Conservation (phyloP, 2,113 vertebrate species). For the Sus scrofa region DNA sequence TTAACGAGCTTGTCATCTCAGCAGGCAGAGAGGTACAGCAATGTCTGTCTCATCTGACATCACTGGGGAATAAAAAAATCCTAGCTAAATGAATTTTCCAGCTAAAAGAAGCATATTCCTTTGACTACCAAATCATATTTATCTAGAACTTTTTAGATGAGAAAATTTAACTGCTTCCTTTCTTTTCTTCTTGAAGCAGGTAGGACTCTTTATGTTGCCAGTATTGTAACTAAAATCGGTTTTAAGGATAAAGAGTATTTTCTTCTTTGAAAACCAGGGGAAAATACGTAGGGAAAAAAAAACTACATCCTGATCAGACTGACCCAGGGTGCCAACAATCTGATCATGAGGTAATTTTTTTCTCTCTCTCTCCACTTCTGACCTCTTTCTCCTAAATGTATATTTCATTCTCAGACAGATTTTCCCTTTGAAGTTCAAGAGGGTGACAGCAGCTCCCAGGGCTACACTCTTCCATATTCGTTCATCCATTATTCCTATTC, state of each 20-base stretch:
- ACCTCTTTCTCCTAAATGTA: not conserved
- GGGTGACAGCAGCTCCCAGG: not conserved
- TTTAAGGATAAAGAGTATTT: conserved; percentile 11
- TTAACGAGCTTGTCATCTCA: not conserved
- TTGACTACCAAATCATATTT: not conserved
- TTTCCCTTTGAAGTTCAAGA: conserved; percentile 15
- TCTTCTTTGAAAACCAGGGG: not conserved
- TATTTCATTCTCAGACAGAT: not conserved
- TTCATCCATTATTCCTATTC: not conserved
- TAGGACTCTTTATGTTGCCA: not conserved
- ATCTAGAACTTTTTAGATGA: not conserved
- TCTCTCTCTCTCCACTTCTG: not conserved
- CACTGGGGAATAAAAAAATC: not conserved
- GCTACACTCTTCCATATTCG: not conserved
- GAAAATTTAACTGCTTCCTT: not conserved
- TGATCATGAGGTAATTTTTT: not conserved
- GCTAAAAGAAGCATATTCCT: not conserved
- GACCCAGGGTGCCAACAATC: not conserved
- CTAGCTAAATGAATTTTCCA: conserved; percentile 7
- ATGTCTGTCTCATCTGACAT: not conserved
- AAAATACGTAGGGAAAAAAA: too few species aligned
- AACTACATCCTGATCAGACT: not conserved
- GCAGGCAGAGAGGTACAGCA: not conserved
- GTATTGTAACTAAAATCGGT: not conserved
- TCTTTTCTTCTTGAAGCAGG: not conserved